phyloP scores from a whole-genome alignment of 2,797 vertebrate species.

The Girardinus metallicus region DNA sequence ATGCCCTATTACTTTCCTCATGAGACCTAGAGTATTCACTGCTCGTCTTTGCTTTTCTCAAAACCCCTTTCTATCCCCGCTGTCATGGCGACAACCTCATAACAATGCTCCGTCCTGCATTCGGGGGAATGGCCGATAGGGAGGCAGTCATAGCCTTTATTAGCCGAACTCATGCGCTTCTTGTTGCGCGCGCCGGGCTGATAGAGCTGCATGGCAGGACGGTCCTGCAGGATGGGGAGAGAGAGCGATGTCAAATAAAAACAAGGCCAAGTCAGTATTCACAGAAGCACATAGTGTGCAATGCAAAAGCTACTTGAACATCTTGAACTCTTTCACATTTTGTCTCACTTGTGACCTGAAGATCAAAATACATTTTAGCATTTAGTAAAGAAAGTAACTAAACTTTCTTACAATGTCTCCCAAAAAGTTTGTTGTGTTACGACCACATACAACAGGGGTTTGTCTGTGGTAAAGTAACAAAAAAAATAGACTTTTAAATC shows the following conservation, averaged over 20 bases:
- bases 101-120: conserved; percentile 80
- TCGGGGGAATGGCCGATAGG: conserved; percentile 78
- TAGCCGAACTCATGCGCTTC: conserved; percentile 83
- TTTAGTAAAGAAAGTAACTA: not conserved
- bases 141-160: conserved; percentile 84
- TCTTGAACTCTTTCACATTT: not conserved
- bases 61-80: conserved; percentile 83
- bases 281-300: not conserved
- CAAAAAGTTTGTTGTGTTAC: not conserved
- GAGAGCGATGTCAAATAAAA: not conserved
- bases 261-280: not conserved
- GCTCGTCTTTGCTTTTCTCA: conserved; percentile 86
- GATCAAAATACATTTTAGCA: not conserved
- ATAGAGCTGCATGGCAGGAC: conserved; percentile 93
- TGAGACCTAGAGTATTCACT: conserved; percentile 38
- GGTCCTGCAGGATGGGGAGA: conserved; percentile 82
- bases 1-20: not conserved
- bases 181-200: conserved; percentile 90
- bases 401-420: not conserved
- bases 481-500: not conserved
- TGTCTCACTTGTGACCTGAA: not conserved
- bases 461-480: too few relatives aligned
- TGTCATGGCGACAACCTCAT: conserved; percentile 77
- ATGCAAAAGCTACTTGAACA: not conserved
- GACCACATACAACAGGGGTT: not conserved